Evolutionary conservation across 2,797 vertebrate species (phyloP), one percentile per base, ranked within the genome.

Genomic region (Trachops cirrhosus): DNA sequence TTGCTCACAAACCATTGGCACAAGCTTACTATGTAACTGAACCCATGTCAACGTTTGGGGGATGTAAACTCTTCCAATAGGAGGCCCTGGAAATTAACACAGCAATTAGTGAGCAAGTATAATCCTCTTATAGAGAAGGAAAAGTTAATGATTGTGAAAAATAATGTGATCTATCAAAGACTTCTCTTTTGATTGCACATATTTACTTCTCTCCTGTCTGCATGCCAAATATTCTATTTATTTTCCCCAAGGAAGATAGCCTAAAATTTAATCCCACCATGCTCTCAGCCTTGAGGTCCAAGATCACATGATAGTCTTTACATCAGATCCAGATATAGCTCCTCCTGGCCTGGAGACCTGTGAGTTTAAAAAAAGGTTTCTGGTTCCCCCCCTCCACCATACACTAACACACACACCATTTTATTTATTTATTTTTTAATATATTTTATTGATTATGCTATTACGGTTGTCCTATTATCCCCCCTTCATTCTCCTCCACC

Each of bases 301-400:
- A 18, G 19, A 77, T 71, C 48, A 86, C 10, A n/a, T n/a, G 21
- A 59, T 22, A 21, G 2, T 48, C 15, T 70, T 91, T 59, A 78
- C 1, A 12, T 21, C 2, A 83, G 44, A 92, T 50, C 1, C 4
- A n/a, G 1, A 52, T 70, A 48, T 14, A 48, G 39, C 11, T 71
- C 37, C 15, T 71, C 44, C 59, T 67, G 24, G 6, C 48, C 4
- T 18, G 22, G 21, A 85, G 46, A 68, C 9, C 22, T 94, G 1
- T 82, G 64, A 86, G 68, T 3, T 54, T 70, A 59, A 87, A 93
- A 70, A 29, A 37, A 89, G 75, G 12, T 37, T 80, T 87, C 70
- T 8, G 34, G 0, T 37, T 24, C 9, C 1, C 52, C 12, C 2
- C 21, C 1, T 9, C 9, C 2, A 8, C 54, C 11, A 64, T 2